phyloP scores from a whole-genome alignment of 2,797 vertebrate species.

The Atherinosoma microstoma region DNA sequence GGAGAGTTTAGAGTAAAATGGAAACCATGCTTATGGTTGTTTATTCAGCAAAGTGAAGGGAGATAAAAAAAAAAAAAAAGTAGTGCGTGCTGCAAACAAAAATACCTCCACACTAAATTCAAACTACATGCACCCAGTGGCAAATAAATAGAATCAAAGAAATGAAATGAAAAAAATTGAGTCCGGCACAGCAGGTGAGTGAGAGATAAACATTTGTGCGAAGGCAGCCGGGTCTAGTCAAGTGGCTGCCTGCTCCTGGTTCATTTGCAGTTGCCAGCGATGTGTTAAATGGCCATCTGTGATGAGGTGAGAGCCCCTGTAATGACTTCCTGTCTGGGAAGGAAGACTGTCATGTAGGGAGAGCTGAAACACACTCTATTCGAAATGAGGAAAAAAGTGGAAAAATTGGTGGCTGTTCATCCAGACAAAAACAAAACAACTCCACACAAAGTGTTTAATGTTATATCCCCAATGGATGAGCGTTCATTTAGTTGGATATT shows the following conservation, averaged over 20 bases:
- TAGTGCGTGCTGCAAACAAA: not conserved
- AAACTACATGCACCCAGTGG: constrained; percentile 19
- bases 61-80: constrained; percentile 1
- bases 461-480: not conserved
- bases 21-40: constrained; percentile 3
- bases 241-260: constrained; percentile 66
- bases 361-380: constrained; percentile 38
- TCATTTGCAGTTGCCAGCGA: constrained; percentile 80
- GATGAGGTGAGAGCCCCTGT: constrained; percentile 71
- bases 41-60: constrained; percentile 23
- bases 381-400: constrained; percentile 40
- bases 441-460: not conserved
- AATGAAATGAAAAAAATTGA: constrained; percentile 29
- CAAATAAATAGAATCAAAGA: constrained; percentile 42
- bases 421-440: not conserved
- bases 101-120: constrained; percentile 9
- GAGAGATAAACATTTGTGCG: constrained; percentile 74
- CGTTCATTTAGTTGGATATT: too few species aligned
- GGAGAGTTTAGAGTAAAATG: not conserved
- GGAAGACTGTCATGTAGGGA: constrained; percentile 53
- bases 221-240: constrained; percentile 63
- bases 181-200: constrained; percentile 69
- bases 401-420: too few species aligned
- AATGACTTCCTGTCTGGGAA: constrained; percentile 77
- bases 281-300: constrained; percentile 84